Evolutionary conservation across 35 echinoderm and acorn worm species (phyloP).

Genomic region (Apostichopus californicus): DNA sequence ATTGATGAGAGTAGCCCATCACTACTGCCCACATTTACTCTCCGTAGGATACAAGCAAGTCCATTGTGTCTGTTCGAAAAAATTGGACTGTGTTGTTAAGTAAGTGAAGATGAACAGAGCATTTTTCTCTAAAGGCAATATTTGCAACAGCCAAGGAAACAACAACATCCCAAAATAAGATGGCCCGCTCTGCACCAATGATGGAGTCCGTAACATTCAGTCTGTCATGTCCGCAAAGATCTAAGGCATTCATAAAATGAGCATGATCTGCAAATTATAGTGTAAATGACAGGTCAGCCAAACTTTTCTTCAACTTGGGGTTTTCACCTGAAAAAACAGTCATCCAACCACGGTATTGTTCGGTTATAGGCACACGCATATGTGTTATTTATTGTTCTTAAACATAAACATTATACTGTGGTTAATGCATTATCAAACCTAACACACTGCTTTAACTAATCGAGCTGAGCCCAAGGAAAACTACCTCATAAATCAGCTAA

Average conservation of each 20-base stretch:
- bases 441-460: too few relatives aligned
- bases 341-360: too few relatives aligned
- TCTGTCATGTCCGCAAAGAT: neutral
- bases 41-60: neutral
- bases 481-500: too few relatives aligned
- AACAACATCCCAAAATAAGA: neutral
- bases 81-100: neutral
- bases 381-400: too few relatives aligned
- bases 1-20: neutral
- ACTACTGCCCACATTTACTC: neutral
- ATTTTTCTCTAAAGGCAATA: neutral
- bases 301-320: too few relatives aligned
- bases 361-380: too few relatives aligned
- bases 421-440: too few relatives aligned
- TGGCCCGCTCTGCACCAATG: neutral
- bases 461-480: too few relatives aligned
- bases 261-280: neutral
- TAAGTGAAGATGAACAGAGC: neutral
- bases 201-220: too few relatives aligned
- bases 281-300: too few relatives aligned
- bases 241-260: neutral
- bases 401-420: too few relatives aligned
- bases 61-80: neutral
- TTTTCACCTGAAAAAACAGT: too few relatives aligned
- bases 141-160: neutral